Conservation (phyloP, 2,888 invertebrate genomes). For the Schrankia costaestrigalis region DNA sequence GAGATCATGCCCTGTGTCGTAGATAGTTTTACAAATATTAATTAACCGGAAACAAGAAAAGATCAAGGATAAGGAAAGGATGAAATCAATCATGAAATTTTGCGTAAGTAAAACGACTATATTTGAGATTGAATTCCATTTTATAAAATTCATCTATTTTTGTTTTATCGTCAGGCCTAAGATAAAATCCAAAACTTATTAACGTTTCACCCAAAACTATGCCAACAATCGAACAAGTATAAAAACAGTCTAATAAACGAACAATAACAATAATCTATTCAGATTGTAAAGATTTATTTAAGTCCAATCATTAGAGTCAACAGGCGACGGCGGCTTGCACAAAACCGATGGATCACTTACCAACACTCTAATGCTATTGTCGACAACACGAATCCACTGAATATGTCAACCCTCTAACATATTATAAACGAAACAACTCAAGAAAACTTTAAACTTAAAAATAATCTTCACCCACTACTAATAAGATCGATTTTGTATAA, state of each 20-base stretch:
- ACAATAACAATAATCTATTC: constrained; percentile 52
- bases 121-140: too few species aligned
- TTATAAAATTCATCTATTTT: too few species aligned
- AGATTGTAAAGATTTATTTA: constrained; percentile 52
- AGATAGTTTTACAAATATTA: too few species aligned
- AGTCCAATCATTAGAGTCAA: constrained; percentile 65
- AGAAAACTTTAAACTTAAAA: constrained; percentile 16
- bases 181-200: too few species aligned
- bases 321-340: constrained; percentile 60
- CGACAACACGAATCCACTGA: constrained; percentile 69
- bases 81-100: too few species aligned
- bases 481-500: constrained; percentile 30
- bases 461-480: constrained; percentile 19
- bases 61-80: too few species aligned
- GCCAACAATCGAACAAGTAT: too few species aligned
- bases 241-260: constrained; percentile 17
- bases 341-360: constrained; percentile 68
- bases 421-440: constrained; percentile 34
- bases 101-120: too few species aligned
- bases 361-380: constrained; percentile 74
- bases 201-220: too few species aligned
- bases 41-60: too few species aligned
- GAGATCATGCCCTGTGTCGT: too few species aligned
- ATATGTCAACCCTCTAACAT: constrained; percentile 38
- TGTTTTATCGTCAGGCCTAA: too few species aligned